These are phyloP conservation scores for Agriopis aurantiaria DNA, from an alignment of 2,888 invertebrate species.

Conservation along the genomic window DNA sequence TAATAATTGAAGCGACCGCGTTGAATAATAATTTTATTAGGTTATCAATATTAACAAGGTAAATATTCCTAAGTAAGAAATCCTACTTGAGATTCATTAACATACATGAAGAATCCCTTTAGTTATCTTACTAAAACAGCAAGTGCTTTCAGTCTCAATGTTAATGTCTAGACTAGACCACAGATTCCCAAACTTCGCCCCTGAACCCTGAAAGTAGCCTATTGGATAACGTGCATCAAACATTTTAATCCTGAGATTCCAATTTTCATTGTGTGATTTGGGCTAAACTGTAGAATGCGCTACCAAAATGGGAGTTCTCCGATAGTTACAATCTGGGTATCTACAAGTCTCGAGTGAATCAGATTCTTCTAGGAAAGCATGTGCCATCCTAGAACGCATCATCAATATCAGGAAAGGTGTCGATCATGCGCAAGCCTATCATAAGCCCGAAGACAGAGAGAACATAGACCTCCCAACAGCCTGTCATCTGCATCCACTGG, in stretches of 20 bases:
- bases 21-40: not conserved
- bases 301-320: too few relatives aligned
- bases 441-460: too few relatives aligned
- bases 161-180: slow-evolving; percentile 6
- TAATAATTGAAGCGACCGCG: not conserved
- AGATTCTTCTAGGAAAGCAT: too few relatives aligned
- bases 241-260: not conserved
- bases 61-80: not conserved
- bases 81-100: not conserved
- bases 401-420: too few relatives aligned
- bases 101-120: not conserved
- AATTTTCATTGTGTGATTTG: too few relatives aligned
- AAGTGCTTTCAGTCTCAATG: not conserved
- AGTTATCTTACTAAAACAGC: slow-evolving; percentile 1
- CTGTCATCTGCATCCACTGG: too few relatives aligned
- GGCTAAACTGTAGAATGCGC: too few relatives aligned
- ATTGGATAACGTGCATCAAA: not conserved
- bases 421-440: too few relatives aligned
- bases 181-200: not conserved
- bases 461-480: too few relatives aligned
- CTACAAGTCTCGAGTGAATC: too few relatives aligned
- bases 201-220: not conserved
- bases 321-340: too few relatives aligned
- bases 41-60: slow-evolving; percentile 4
- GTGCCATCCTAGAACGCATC: too few relatives aligned